phyloP scores from a whole-genome alignment of 2,797 vertebrate genomes.

The Enteromius thamalakanensis region DNA sequence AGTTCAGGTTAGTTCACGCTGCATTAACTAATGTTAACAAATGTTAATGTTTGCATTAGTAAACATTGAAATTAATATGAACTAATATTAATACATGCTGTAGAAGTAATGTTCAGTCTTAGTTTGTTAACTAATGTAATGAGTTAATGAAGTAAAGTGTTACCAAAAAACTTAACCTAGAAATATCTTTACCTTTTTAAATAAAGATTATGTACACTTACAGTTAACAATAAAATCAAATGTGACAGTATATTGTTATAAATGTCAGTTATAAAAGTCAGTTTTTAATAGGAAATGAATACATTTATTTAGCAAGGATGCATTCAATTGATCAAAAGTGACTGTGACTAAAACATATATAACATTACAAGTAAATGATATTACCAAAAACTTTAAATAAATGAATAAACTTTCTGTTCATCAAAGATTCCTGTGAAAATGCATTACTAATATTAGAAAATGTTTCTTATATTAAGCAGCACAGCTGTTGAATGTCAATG shows the following conservation, averaged over 20 bases:
- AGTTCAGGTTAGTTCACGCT: no score
- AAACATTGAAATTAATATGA: no score
- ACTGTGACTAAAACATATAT: neutral
- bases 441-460: neutral
- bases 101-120: no score
- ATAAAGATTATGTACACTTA: neutral
- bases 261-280: neutral
- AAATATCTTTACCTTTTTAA: neutral
- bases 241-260: neutral
- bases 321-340: neutral
- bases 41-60: no score
- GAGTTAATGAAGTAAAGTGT: no score
- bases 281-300: neutral
- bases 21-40: no score
- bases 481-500: neutral
- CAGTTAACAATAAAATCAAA: no score
- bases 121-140: no score
- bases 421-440: neutral
- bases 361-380: neutral
- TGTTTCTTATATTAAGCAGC: neutral
- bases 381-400: neutral
- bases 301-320: neutral
- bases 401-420: neutral
- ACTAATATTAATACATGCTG: no score
- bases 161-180: neutral